Conservation (phyloP, 1,140 invertebrate species). For the Arion vulgaris region DNA sequence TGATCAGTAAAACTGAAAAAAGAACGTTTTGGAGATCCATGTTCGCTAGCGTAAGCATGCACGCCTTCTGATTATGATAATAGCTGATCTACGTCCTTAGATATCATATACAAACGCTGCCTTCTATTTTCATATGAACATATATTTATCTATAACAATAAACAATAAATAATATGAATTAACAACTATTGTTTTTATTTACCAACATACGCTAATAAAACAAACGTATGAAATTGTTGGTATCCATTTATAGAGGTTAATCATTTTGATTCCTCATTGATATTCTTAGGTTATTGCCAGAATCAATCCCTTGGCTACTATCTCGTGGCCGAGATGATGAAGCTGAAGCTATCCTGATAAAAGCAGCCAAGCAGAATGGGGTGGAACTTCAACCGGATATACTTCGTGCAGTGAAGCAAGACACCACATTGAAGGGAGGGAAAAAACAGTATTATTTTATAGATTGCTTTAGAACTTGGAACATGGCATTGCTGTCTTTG, state of each 20-base stretch:
- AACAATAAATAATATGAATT: too few species aligned
- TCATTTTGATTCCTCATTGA: background rate
- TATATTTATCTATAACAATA: too few species aligned
- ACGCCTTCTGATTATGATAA: too few species aligned
- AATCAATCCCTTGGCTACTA: conserved; percentile 64
- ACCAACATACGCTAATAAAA: background rate
- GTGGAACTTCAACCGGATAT: conserved; percentile 42
- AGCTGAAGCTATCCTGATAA: conserved; percentile 50
- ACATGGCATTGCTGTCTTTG: conserved; percentile 50
- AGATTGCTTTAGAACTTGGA: conserved; percentile 48
- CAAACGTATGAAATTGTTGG: background rate
- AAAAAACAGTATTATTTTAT: conserved; percentile 47
- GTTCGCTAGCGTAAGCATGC: too few species aligned
- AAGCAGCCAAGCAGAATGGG: conserved; percentile 59
- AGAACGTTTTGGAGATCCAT: too few species aligned
- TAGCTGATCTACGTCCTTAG: too few species aligned
- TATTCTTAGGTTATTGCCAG: conserved; percentile 58
- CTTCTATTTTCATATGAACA: too few species aligned
- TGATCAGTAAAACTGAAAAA: too few species aligned
- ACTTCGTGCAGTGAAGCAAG: conserved; percentile 39
- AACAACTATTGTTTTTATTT: background rate
- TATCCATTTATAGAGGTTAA: background rate
- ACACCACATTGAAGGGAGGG: conserved; percentile 6
- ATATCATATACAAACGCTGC: too few species aligned
- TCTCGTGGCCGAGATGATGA: conserved; percentile 54